phyloP scores from a whole-genome alignment of 2,797 vertebrate species.

The Tapirus indicus region DNA sequence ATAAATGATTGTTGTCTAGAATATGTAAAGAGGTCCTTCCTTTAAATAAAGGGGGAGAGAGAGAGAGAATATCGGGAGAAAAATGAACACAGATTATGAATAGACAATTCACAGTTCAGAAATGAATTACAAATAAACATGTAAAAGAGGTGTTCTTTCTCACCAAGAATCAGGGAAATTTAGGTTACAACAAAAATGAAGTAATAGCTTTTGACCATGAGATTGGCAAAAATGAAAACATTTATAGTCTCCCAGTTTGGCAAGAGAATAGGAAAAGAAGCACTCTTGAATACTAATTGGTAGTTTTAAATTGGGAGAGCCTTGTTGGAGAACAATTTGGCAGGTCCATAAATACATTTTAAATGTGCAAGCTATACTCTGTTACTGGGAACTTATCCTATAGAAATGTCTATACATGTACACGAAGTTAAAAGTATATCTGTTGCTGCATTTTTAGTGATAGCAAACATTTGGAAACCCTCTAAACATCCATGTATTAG shows the following conservation, averaged over 20 bases:
- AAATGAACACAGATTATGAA: not conserved
- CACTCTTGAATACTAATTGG: not conserved
- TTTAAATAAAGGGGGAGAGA: not conserved
- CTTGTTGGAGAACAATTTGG: not conserved
- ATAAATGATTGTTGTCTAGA: not conserved
- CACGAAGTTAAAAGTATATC: not conserved
- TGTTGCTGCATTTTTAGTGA: not conserved
- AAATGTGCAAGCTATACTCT: not conserved
- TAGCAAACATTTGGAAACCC: not conserved
- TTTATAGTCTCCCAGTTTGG: not conserved
- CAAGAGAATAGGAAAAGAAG: no score
- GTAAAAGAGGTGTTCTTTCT: not conserved
- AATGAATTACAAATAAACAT: not conserved
- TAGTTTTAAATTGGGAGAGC: not conserved
- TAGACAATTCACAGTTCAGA: not conserved
- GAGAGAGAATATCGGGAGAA: not conserved
- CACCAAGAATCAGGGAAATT: not conserved
- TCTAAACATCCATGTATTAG: not conserved
- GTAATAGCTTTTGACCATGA: not conserved
- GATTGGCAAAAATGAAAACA: not conserved
- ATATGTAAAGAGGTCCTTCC: not conserved
- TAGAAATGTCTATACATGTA: not conserved
- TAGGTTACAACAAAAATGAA: not conserved
- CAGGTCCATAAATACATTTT: not conserved
- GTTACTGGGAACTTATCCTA: not conserved